Evolutionary conservation across 2,888 invertebrate species (phyloP), one percentile per base, ranked within the genome.

Genomic region (Unio pictorum): DNA sequence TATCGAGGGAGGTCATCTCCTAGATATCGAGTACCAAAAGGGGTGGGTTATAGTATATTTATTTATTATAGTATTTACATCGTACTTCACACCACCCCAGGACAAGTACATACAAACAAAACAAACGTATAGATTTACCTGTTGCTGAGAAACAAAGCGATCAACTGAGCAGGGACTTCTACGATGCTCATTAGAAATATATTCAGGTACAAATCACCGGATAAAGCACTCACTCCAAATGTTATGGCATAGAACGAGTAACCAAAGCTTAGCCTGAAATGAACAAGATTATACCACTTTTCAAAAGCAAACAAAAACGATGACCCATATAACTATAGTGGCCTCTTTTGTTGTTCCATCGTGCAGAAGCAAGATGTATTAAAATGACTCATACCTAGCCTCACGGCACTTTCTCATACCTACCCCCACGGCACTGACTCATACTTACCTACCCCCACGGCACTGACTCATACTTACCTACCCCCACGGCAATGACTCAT

Each of bases 121-220:
- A 15, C 45, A 45, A 45, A 45, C 3, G 11, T 11, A 20, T 17
- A 26, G 34, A 59, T 61, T 61, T 64, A 76, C 76, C 72, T 72
- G 71, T 76, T 76, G 23, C 58, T 61, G 7, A 73, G 60, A 23
- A 60, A 66, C n/a, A 73, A 69, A 15, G 34, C 61, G 5, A 75
- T 23, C 59, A 75, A 64, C 61, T 71, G 71, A 7, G 71, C 34
- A 15, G 75, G 75, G 57, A 69, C 68, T 5, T 61, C 71, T 18
- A 73, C 57, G 18, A 67, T 54, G 15, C 67, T 60, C 11, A 73
- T 55, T 1, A 76, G 54, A 34, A 76, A 71, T 30, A 73, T 69
- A 54, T 76, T 76, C 18, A 76, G 59, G 59, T 68, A 76, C 0
- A 76, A 61, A 23, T 66, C 66, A 3, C 76, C 76, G 11, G 76